Conservation (phyloP, 2,797 vertebrate genomes). For the Sebastes reedi region DNA sequence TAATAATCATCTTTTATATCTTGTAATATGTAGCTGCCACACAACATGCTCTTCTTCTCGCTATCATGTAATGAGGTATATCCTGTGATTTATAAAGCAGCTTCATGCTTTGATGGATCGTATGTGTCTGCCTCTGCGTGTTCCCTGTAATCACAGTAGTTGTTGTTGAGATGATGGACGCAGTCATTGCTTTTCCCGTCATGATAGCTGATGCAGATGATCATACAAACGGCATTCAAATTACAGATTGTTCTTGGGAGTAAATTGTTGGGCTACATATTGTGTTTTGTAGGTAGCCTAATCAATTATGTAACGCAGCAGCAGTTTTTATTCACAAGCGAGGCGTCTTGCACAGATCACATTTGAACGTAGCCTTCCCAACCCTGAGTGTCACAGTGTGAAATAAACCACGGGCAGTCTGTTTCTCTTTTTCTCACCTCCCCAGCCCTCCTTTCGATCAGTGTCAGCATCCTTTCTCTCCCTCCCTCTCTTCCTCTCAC, state of each 20-base stretch:
- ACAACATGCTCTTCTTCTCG: not conserved
- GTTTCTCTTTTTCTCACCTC: conserved; percentile 46
- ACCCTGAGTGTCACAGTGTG: conserved; percentile 15
- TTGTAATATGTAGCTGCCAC: not conserved
- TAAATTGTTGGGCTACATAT: conserved; percentile 11
- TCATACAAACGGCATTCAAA: conserved; percentile 30
- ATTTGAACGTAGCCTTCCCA: conserved; percentile 20
- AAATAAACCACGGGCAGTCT: conserved; percentile 47
- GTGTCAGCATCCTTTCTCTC: conserved; percentile 37
- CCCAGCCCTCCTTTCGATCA: conserved; percentile 40
- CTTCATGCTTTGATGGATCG: conserved; percentile 33
- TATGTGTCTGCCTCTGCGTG: conserved; percentile 16
- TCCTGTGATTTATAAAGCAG: conserved; percentile 29
- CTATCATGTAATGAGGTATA: conserved; percentile 16
- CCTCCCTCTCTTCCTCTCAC: conserved; percentile 19
- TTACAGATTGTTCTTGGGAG: conserved; percentile 13
- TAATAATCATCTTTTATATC: not conserved
- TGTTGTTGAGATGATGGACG: conserved; percentile 41
- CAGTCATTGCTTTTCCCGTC: conserved; percentile 24
- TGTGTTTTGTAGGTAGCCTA: conserved; percentile 8
- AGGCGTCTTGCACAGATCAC: not conserved
- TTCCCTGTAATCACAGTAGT: conserved; percentile 41
- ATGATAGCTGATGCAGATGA: conserved; percentile 23
- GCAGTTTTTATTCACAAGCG: conserved; percentile 25
- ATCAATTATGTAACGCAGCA: conserved; percentile 32